A percentile compares a stretch with the other conserved stretches of the same genome.
Evolutionary conservation across 2,113 vertebrate species (phyloP).

Genomic region (Dascyllus trimaculatus): DNA sequence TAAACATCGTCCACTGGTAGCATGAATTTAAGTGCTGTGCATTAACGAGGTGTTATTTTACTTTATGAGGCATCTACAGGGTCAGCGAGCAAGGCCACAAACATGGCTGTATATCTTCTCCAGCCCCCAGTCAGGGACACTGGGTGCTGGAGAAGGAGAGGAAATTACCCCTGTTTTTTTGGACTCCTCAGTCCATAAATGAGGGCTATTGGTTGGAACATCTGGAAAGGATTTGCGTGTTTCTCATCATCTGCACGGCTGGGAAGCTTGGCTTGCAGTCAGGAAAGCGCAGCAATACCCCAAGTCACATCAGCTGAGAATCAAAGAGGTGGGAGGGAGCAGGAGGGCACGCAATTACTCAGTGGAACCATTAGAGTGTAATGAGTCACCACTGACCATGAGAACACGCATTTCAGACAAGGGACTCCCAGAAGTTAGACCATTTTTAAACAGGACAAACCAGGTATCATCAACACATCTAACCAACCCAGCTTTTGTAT

Average conservation of each 20-base stretch:
- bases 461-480: neutral
- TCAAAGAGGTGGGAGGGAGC: slow-evolving; percentile 41
- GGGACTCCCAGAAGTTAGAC: slow-evolving; percentile 19
- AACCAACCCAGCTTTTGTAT: neutral
- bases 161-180: slow-evolving; percentile 42
- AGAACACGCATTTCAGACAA: slow-evolving; percentile 52
- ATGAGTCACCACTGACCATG: slow-evolving; percentile 50
- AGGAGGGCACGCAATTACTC: slow-evolving; percentile 35
- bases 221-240: slow-evolving; percentile 78
- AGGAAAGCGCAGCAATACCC: slow-evolving; percentile 51
- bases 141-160: slow-evolving; percentile 47
- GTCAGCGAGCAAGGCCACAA: slow-evolving; percentile 29
- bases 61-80: slow-evolving; percentile 17
- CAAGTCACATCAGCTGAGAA: slow-evolving; percentile 62
- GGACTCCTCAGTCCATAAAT: slow-evolving; percentile 44
- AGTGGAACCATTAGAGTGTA: slow-evolving; percentile 41
- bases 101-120: slow-evolving; percentile 41
- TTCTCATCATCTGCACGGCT: slow-evolving; percentile 72
- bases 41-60: slow-evolving; percentile 41
- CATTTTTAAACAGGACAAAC: neutral
- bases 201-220: slow-evolving; percentile 63
- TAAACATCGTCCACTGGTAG: slow-evolving; percentile 30
- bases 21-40: slow-evolving; percentile 6
- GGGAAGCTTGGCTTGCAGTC: slow-evolving; percentile 62
- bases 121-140: slow-evolving; percentile 8